Conservation (phyloP, 2,113 vertebrate species). For the Cricetomys ansorgei region DNA sequence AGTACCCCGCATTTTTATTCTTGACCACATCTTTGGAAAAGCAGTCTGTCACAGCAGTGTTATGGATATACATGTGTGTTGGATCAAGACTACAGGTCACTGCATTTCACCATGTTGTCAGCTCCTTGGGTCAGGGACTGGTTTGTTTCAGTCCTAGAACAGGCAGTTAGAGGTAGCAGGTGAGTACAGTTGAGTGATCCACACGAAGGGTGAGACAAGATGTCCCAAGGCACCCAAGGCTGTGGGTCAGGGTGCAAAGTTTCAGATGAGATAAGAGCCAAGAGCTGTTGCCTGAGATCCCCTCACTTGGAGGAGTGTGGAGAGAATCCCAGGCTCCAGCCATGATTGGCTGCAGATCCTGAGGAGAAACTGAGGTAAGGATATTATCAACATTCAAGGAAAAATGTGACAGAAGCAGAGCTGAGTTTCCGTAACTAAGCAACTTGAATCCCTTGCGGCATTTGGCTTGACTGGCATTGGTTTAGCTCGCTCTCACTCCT, state of each 20-base stretch:
- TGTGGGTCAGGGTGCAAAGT: background rate
- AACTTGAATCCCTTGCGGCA: constrained; percentile 14
- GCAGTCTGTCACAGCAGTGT: background rate
- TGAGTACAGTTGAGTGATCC: background rate
- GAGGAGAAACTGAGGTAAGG: background rate
- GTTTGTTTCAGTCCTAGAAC: background rate
- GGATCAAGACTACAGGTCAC: background rate
- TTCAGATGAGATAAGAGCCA: background rate
- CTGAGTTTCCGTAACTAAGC: background rate
- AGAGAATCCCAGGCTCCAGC: background rate
- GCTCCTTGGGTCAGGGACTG: background rate
- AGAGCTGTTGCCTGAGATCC: background rate
- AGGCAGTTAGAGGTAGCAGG: background rate
- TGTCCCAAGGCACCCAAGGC: background rate
- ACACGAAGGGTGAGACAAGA: background rate
- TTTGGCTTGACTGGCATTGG: background rate
- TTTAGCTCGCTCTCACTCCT: background rate
- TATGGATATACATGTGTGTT: background rate
- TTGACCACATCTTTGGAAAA: background rate
- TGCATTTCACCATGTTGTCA: background rate
- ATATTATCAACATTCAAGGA: background rate
- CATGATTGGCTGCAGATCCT: constrained; percentile 16
- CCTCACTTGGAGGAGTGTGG: background rate
- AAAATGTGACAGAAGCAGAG: background rate
- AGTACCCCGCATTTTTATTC: background rate